A percentile compares a stretch with the other conserved stretches of the same genome.
These are phyloP conservation scores for Poecilia velifera DNA, from an alignment of 2,797 vertebrate genomes.

Conservation along the genomic window DNA sequence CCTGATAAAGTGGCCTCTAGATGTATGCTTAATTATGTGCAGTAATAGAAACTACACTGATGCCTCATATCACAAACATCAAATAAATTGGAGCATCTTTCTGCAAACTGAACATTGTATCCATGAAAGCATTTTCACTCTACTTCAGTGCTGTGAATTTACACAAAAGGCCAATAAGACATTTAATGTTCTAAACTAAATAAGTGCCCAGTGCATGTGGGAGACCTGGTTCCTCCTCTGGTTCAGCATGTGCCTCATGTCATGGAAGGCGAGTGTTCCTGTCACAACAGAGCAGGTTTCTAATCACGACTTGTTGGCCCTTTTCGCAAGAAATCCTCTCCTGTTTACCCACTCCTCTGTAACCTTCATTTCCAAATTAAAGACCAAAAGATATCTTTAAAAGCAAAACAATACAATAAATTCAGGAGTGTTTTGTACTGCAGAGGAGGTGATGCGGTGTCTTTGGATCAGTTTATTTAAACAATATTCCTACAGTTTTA, in stretches of 20 bases:
- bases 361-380: neutral
- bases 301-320: neutral
- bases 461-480: slow-evolving; percentile 16
- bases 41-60: neutral
- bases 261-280: neutral
- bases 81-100: neutral
- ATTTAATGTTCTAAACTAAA: neutral
- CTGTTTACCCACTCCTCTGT: neutral
- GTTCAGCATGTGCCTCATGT: neutral
- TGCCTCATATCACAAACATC: neutral
- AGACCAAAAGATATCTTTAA: neutral
- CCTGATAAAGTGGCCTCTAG: neutral
- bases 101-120: neutral
- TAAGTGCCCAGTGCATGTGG: neutral
- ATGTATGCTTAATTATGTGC: neutral
- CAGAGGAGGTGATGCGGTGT: slow-evolving; percentile 9
- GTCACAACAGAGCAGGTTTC: neutral
- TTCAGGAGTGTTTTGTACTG: slow-evolving; percentile 4
- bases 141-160: slow-evolving; percentile 3
- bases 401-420: slow-evolving; percentile 5
- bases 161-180: neutral
- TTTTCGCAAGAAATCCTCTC: neutral
- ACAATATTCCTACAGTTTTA: slow-evolving; percentile 14
- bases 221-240: neutral
- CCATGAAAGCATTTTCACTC: neutral